phyloP scores from a whole-genome alignment of 92 coral and sea anemone genomes.

The Zoanthus sociatus region DNA sequence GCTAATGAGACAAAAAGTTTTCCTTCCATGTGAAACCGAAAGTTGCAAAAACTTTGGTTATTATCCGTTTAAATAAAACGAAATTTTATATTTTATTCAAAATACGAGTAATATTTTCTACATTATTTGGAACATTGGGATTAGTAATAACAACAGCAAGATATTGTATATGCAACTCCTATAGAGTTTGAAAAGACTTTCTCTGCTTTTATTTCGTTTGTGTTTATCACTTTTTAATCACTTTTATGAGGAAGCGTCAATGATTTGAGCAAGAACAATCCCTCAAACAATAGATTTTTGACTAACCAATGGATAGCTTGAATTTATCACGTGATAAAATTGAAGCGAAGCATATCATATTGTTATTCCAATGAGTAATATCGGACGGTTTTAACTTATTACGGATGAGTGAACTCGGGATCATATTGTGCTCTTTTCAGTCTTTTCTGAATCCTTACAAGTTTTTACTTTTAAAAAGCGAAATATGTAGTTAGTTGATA shows the following conservation, averaged over 20 bases:
- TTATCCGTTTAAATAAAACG: not conserved
- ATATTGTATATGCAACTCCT: constrained; percentile 16
- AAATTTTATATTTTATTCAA: not conserved
- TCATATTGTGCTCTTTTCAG: constrained; percentile 26
- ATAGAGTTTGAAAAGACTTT: constrained; percentile 11
- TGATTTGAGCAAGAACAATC: constrained; percentile 5
- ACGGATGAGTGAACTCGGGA: constrained; percentile 36
- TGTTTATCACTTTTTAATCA: not conserved
- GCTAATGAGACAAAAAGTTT: not conserved
- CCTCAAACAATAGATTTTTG: not conserved
- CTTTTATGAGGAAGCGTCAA: not conserved
- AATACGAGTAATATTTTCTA: not conserved
- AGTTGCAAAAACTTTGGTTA: not conserved
- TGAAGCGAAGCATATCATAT: not conserved
- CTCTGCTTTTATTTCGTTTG: constrained; percentile 11
- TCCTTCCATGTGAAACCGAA: constrained; percentile 8
- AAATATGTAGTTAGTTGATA: not conserved
- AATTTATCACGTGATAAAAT: constrained; percentile 30
- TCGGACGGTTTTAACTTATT: constrained; percentile 16
- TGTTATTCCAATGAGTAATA: constrained; percentile 42
- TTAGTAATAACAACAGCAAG: constrained; percentile 5
- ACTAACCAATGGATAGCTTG: constrained; percentile 18
- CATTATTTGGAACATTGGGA: constrained; percentile 6
- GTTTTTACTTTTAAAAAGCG: constrained; percentile 9
- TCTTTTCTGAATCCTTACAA: constrained; percentile 7